Evolutionary conservation across 1,140 invertebrate genomes (phyloP), one percentile per base, ranked within the genome.

Genomic region (Atopsyche davidsoni): DNA sequence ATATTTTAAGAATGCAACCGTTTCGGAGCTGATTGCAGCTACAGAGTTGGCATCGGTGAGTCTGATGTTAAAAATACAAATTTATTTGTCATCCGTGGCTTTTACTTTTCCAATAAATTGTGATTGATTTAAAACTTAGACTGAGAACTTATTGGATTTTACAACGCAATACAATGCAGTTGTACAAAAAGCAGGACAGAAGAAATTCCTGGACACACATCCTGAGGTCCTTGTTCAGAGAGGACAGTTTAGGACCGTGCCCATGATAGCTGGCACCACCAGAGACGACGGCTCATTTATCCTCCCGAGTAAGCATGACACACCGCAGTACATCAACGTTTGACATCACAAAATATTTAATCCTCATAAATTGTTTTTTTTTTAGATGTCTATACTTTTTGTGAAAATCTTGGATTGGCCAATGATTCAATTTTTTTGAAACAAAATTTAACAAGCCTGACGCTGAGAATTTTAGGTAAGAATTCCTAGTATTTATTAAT

Each of bases 401-500:
- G n/a, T n/a, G n/a, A n/a, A n/a, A n/a, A n/a, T n/a, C n/a, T n/a
- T n/a, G n/a, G n/a, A n/a, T n/a, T n/a, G n/a, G n/a, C n/a, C n/a
- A n/a, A n/a, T n/a, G n/a, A n/a, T n/a, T n/a, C n/a, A n/a, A n/a
- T n/a, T 22, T 50, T 34, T 25, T 18, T 40, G 10, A 39, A 38
- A 48, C 19, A 48, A 14, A 48, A 48, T 40, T 19, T 48, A 2
- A 48, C 46, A 14, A 13, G 28, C 23, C 18, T 19, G 10, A 13
- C 39, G 7, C 31, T 47, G 16, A 6, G 39, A 23, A 6, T 24
- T 38, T 6, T 25, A 2, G 10, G 41, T 42, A 42, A 4, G 10
- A n/a, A n/a, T 41, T 14, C 4, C 17, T 38, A 38, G 17, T 38
- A 14, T 18, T 21, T 7, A 6, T 14, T 18, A 21, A 21, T 41